These are phyloP conservation scores for Suricata suricatta DNA, from an alignment of 2,113 vertebrate genomes.

Conservation along the genomic window DNA sequence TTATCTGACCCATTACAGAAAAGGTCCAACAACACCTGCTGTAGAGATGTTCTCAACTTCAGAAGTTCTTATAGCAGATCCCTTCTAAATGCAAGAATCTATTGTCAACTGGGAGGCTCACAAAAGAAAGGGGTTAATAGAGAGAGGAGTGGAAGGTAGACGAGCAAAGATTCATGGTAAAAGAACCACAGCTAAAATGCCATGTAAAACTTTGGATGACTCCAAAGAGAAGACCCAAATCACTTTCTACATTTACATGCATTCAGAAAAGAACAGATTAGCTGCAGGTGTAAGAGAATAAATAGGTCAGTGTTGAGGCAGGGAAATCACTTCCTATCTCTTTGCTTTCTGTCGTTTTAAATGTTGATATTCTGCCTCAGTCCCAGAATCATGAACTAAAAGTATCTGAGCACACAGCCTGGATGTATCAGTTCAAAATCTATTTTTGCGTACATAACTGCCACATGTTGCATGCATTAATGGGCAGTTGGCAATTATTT, in stretches of 20 bases:
- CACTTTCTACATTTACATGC: neutral
- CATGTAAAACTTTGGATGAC: neutral
- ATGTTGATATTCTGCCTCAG: neutral
- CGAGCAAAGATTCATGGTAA: neutral
- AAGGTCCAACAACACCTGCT: neutral
- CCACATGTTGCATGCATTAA: neutral
- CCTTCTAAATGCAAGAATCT: neutral
- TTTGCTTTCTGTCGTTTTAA: neutral
- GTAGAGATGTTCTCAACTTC: neutral
- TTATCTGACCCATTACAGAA: neutral
- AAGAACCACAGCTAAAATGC: neutral
- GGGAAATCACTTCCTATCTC: neutral
- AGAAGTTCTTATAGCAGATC: neutral
- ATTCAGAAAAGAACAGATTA: slow-evolving; percentile 1
- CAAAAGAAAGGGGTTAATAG: neutral
- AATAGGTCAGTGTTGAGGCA: slow-evolving; percentile 11
- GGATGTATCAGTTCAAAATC: neutral
- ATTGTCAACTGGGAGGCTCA: neutral
- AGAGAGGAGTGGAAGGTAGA: neutral
- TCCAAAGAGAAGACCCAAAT: neutral
- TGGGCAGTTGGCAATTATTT: neutral
- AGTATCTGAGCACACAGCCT: neutral
- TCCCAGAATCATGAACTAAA: neutral
- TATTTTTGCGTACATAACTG: neutral
- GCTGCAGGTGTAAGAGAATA: slow-evolving; percentile 39